phyloP scores from a whole-genome alignment of 2,113 vertebrate species.

The Ariopsis seemanni region DNA sequence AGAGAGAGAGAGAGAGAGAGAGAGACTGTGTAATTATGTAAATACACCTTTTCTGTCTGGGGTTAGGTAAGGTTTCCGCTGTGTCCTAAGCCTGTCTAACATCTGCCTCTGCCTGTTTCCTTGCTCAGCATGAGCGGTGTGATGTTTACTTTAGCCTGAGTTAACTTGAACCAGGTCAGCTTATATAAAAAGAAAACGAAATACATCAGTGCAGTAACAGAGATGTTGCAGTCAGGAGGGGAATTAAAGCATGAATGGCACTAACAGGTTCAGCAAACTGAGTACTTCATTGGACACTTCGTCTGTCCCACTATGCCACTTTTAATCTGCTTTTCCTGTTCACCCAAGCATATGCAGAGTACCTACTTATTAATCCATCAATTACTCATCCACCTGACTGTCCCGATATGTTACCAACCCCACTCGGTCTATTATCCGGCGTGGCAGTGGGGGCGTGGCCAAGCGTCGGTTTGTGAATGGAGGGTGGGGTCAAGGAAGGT shows the following conservation, averaged over 20 bases:
- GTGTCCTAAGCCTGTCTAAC: conserved; percentile 4
- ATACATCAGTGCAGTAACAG: neutral
- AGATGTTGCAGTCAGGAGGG: neutral
- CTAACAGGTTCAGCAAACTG: conserved; percentile 10
- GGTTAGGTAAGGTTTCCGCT: conserved; percentile 39
- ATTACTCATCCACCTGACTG: neutral
- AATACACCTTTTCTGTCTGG: conserved; percentile 10
- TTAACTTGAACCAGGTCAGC: conserved; percentile 15
- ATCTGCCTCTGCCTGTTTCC: neutral
- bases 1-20: conserved; percentile 7
- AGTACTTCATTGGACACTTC: neutral
- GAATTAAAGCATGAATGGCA: neutral
- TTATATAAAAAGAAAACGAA: neutral
- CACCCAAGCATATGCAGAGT: neutral
- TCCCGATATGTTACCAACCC: neutral
- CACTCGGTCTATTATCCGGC: neutral
- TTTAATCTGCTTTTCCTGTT: neutral
- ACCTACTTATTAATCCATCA: neutral
- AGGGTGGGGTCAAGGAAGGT: too few relatives aligned
- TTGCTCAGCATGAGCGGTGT: neutral
- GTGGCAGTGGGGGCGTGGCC: too few relatives aligned
- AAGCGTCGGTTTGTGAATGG: too few relatives aligned
- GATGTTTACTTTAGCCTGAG: conserved; percentile 12
- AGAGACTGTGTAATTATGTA: conserved; percentile 20
- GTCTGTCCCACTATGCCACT: neutral